Percentiles rank a stretch among this genome's conserved stretches.
Evolutionary conservation across 2,888 invertebrate species (phyloP).

Genomic region (Hydrotaea diabolus): DNA sequence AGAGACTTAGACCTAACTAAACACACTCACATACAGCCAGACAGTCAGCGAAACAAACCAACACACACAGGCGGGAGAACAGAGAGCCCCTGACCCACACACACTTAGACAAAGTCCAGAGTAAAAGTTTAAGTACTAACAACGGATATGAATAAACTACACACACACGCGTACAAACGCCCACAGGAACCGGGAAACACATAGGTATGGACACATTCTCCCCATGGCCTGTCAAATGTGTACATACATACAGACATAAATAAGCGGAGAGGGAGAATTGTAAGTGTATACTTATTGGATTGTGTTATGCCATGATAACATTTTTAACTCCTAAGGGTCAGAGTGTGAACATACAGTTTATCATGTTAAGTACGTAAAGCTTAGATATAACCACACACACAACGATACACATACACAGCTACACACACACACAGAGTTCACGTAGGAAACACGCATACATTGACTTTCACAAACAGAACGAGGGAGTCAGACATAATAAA

Average conservation of each 20-base stretch:
- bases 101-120: not conserved
- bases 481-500: constrained; percentile 8
- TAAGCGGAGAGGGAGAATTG: constrained; percentile 17
- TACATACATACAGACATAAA: not conserved
- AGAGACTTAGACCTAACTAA: not conserved
- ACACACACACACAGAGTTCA: constrained; percentile 11
- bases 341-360: constrained; percentile 65
- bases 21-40: constrained; percentile 2
- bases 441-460: not conserved
- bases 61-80: not conserved
- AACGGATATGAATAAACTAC: constrained; percentile 11
- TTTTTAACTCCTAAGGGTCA: constrained; percentile 64
- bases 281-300: constrained; percentile 60
- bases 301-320: constrained; percentile 64
- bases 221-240: too few relatives aligned
- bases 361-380: constrained; percentile 62
- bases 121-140: constrained; percentile 19
- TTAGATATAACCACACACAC: constrained; percentile 38
- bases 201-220: too few relatives aligned
- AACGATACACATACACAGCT: not conserved
- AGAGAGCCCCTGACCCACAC: not conserved
- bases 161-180: not conserved
- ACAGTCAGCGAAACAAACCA: not conserved
- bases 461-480: not conserved
- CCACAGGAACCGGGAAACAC: not conserved